Percentiles rank a stretch among this genome's conserved stretches.
Conservation (phyloP, 2,113 vertebrate species). For the Pterocles gutturalis region DNA sequence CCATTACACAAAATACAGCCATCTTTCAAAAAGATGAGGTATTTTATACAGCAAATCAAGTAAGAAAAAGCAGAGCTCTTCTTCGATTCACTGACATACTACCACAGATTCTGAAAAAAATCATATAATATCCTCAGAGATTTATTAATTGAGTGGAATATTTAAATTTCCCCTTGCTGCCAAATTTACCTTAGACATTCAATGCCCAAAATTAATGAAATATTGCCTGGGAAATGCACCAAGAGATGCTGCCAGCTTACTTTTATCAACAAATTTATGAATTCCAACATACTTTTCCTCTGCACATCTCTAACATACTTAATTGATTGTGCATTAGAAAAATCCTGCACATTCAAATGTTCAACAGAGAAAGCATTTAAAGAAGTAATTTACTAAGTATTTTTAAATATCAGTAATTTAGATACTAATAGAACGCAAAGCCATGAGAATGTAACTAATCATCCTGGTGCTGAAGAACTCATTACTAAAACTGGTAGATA, state of each 20-base stretch:
- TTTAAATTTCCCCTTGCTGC: not conserved
- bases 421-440: constrained; percentile 10
- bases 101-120: not conserved
- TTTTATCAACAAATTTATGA: not conserved
- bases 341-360: not conserved
- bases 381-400: constrained; percentile 38
- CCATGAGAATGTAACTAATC: constrained; percentile 42
- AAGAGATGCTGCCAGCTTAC: not conserved
- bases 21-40: not conserved
- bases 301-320: not conserved
- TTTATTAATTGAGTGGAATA: not conserved
- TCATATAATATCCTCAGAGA: not conserved
- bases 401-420: constrained; percentile 68
- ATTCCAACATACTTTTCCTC: not conserved
- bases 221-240: not conserved
- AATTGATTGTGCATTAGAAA: constrained; percentile 2
- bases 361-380: constrained; percentile 41
- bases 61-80: not conserved
- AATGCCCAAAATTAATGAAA: not conserved
- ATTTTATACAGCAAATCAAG: not conserved
- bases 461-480: not conserved
- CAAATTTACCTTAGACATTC: not conserved
- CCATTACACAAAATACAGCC: not conserved
- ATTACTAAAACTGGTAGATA: constrained; percentile 16
- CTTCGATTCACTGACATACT: not conserved